These are phyloP conservation scores for Ferdinandea cuprea DNA, from an alignment of 2,888 invertebrate species.

Conservation along the genomic window DNA sequence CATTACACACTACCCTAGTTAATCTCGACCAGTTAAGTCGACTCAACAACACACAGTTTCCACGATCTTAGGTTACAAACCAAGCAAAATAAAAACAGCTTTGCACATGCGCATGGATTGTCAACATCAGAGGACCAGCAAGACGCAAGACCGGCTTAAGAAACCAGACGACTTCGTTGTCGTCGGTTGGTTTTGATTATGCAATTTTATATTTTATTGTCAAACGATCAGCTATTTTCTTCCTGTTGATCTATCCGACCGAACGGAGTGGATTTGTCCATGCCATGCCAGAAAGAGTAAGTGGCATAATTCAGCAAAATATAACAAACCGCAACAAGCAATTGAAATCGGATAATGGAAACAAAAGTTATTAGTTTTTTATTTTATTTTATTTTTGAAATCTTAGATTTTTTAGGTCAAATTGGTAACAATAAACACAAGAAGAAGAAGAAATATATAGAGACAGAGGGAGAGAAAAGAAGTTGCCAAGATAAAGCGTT, in stretches of 20 bases:
- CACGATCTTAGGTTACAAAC: slow-evolving; percentile 3
- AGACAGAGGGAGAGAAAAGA: neutral
- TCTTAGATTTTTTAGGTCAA: slow-evolving; percentile 21
- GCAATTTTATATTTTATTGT: slow-evolving; percentile 56
- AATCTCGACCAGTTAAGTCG: neutral
- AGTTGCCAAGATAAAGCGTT: neutral
- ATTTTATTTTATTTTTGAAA: neutral
- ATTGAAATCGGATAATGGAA: slow-evolving; percentile 23
- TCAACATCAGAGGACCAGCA: slow-evolving; percentile 24
- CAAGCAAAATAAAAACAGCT: neutral
- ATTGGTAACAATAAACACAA: slow-evolving; percentile 13
- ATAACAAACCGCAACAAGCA: slow-evolving; percentile 9
- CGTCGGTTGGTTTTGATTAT: slow-evolving; percentile 30
- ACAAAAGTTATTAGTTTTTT: neutral
- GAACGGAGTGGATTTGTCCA: neutral
- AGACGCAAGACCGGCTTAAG: slow-evolving; percentile 51
- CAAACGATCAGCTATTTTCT: slow-evolving; percentile 54
- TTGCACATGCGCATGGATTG: slow-evolving; percentile 5
- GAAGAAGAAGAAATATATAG: neutral
- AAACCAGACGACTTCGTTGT: slow-evolving; percentile 35
- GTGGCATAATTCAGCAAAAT: neutral
- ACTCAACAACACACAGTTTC: slow-evolving; percentile 6
- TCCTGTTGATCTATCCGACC: slow-evolving; percentile 53
- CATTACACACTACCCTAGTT: slow-evolving; percentile 25
- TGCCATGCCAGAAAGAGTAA: neutral